Evolutionary conservation across 1,140 invertebrate species (phyloP), one percentile per base, ranked within the genome.

Genomic region (Polypedilum pembai): DNA sequence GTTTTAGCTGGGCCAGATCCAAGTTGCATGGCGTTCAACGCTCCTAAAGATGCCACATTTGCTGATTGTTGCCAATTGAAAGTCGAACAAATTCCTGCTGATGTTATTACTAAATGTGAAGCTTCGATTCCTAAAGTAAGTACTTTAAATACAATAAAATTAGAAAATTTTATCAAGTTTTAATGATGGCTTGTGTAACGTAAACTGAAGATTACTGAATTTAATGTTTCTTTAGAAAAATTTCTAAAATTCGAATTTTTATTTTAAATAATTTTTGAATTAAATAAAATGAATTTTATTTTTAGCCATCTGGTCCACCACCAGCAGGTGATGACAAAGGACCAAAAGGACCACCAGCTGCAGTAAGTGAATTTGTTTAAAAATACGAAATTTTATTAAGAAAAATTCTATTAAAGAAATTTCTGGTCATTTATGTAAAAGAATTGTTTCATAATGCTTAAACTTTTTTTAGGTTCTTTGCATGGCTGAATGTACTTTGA

Each of bases 401-500:
- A n/a, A n/a, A n/a, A n/a, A n/a, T n/a, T n/a, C n/a, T n/a, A n/a
- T n/a, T n/a, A n/a, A n/a, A n/a, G n/a, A n/a, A n/a, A n/a, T n/a
- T n/a, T n/a, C n/a, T n/a, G n/a, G n/a, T n/a, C n/a, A n/a, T n/a
- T n/a, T n/a, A n/a, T n/a, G n/a, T n/a, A n/a, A n/a, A n/a, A n/a
- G n/a, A n/a, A n/a, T n/a, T 33, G 24, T 33, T 33, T 33, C 24
- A 33, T 33, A n/a, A n/a, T n/a, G n/a, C n/a, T n/a, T n/a, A n/a
- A n/a, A n/a, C n/a, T n/a, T n/a, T 33, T 33, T 33, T 5, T 33
- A 33, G 20, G 5, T 7, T 69, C 4, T 2, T 18, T 69, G 65
- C 65, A 69, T 69, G 5, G 5, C 65, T 20, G 65, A 69, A 69
- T 69, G 65, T 69, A 18, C 18, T 69, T 69, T 69, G 17, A 69